Evolutionary conservation across 2,113 vertebrate species (phyloP).

Genomic region (Peromyscus maniculatus): DNA sequence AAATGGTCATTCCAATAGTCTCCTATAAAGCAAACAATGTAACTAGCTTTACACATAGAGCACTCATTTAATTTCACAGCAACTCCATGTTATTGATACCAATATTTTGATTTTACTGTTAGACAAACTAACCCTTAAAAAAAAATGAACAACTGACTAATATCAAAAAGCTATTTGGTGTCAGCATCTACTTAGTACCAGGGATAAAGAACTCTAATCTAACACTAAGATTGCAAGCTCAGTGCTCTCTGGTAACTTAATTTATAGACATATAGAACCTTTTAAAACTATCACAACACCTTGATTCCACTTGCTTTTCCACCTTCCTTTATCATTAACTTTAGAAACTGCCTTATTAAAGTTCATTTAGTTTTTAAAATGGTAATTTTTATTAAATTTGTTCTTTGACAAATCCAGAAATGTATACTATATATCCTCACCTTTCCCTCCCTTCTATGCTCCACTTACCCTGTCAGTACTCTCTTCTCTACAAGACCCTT

Average conservation of each 20-base stretch:
- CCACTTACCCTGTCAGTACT: background rate
- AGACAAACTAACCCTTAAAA: background rate
- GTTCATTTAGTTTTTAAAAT: background rate
- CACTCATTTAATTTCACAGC: background rate
- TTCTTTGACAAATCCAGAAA: background rate
- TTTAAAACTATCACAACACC: background rate
- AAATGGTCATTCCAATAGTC: background rate
- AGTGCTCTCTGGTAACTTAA: constrained; percentile 13
- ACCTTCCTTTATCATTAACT: constrained; percentile 45
- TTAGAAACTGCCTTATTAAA: background rate
- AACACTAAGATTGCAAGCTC: background rate
- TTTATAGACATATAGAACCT: background rate
- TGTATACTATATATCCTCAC: background rate
- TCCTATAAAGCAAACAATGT: background rate
- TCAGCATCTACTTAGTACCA: background rate
- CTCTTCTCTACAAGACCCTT: background rate
- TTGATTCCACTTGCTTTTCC: background rate
- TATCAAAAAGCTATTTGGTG: background rate
- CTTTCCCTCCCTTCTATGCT: background rate
- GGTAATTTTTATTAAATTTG: background rate
- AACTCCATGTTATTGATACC: background rate
- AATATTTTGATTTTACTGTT: constrained; percentile 5
- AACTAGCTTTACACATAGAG: background rate
- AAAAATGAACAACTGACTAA: background rate
- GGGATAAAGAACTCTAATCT: background rate